Conservation (phyloP, 1,140 invertebrate species). For the Drosophila teissieri region DNA sequence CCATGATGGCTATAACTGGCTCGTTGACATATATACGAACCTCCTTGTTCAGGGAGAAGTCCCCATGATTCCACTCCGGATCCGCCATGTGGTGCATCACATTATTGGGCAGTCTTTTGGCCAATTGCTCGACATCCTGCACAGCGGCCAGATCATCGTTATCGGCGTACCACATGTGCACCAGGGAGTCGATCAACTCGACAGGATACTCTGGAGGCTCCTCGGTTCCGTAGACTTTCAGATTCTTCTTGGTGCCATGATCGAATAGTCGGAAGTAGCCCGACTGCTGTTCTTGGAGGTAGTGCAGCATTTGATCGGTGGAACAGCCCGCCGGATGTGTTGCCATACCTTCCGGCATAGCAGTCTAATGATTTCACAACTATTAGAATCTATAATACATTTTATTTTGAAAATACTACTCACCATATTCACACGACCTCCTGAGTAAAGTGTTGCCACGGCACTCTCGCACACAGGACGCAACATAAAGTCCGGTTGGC, state of each 20-base stretch:
- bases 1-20: slow-evolving; percentile 67
- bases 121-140: slow-evolving; percentile 87
- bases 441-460: slow-evolving; percentile 7
- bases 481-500: slow-evolving; percentile 84
- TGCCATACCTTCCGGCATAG: slow-evolving; percentile 82
- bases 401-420: slow-evolving; percentile 2
- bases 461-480: slow-evolving; percentile 21
- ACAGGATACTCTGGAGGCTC: slow-evolving; percentile 86
- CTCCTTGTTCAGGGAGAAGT: slow-evolving; percentile 84
- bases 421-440: slow-evolving; percentile 53
- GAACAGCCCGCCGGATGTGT: slow-evolving; percentile 85
- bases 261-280: slow-evolving; percentile 84
- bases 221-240: slow-evolving; percentile 83
- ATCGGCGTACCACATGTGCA: slow-evolving; percentile 87
- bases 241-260: slow-evolving; percentile 84
- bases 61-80: slow-evolving; percentile 87
- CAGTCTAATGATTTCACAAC: slow-evolving; percentile 57
- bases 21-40: slow-evolving; percentile 62
- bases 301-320: slow-evolving; percentile 85
- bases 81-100: slow-evolving; percentile 85
- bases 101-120: slow-evolving; percentile 59
- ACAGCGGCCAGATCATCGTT: slow-evolving; percentile 86
- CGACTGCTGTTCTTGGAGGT: slow-evolving; percentile 84
- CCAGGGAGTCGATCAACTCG: slow-evolving; percentile 86
- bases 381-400: not conserved